Evolutionary conservation across 2,797 vertebrate species (phyloP), one percentile per base, ranked within the genome.

Genomic region (Falco naumanni): DNA sequence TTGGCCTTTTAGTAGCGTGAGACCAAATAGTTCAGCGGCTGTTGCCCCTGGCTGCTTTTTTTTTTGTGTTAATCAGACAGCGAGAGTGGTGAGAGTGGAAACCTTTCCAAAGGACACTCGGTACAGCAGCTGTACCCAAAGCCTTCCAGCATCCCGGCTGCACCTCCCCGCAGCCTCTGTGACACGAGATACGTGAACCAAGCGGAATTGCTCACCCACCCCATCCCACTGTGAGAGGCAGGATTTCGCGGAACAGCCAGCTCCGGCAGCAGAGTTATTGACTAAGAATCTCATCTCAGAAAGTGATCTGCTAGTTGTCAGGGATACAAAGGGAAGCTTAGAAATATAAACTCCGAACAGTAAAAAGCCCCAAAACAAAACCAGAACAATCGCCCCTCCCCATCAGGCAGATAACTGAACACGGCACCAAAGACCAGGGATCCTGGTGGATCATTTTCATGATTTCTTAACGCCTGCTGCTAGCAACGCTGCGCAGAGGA

Each of bases 31-130:
- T 66, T 87, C 76, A 76, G 75, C 7, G 89, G 45, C 86, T 93
- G 75, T 89, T 96, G 92, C 92, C 90, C 71, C 56, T 4, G 9
- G 75, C 79, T 90, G 84, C 74, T 56, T 96, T 69, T 90, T 33
- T 33, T 65, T 18, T 51, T 37, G 47, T 76, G 54, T 22, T 82
- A 26, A 4, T 87, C 84, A 59, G 71, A 28, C 59, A 57, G 66
- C 37, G 37, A 1, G 87, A 75, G 84, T 12, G 47, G 47, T 51
- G 63, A 21, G 64, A 93, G 84, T 37, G 43, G 45, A 92, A 95
- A 75, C 53, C 14, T 16, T 19, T 60, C 90, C 77, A 59, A 75
- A 65, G 76, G 71, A 66, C 8, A 14, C 0, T 1, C 41, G 13
- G 15, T 60, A 69, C 25, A 16, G 37, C 34, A 77, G 71, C 31